phyloP scores from a whole-genome alignment of 2,113 vertebrate species.

The Melanostigma gelatinosum region DNA sequence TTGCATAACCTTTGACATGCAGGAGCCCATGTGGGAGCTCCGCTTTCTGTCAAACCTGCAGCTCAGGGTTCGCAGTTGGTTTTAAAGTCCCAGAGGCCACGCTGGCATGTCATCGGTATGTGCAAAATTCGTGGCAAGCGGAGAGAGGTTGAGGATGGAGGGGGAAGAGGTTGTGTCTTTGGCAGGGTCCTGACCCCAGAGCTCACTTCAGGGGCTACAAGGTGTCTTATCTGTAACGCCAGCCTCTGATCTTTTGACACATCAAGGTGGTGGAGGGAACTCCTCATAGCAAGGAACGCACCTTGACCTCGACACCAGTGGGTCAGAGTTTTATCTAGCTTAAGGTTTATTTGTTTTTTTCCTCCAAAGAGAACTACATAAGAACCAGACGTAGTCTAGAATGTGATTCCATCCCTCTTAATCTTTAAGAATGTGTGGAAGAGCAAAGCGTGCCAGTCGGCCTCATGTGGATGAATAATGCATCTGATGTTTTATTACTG shows the following conservation, averaged over 20 bases:
- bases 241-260: slow-evolving; percentile 52
- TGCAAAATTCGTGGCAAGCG: slow-evolving; percentile 14
- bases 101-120: slow-evolving; percentile 48
- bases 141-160: slow-evolving; percentile 22
- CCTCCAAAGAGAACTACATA: slow-evolving; percentile 34
- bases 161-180: slow-evolving; percentile 62
- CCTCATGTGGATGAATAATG: slow-evolving; percentile 52
- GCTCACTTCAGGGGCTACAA: slow-evolving; percentile 17
- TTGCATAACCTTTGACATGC: slow-evolving; percentile 58
- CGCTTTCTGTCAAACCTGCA: slow-evolving; percentile 43
- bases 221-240: slow-evolving; percentile 59
- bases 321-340: slow-evolving; percentile 59
- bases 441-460: slow-evolving; percentile 20
- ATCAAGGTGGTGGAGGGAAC: slow-evolving; percentile 47
- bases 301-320: slow-evolving; percentile 33
- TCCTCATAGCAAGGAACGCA: slow-evolving; percentile 14
- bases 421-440: slow-evolving; percentile 64
- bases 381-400: slow-evolving; percentile 43
- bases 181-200: slow-evolving; percentile 48
- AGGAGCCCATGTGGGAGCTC: slow-evolving; percentile 25
- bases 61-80: slow-evolving; percentile 23
- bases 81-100: slow-evolving; percentile 35
- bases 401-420: slow-evolving; percentile 40
- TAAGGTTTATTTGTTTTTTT: slow-evolving; percentile 46
- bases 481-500: slow-evolving; percentile 65